Evolutionary conservation across 2,113 vertebrate species (phyloP), one percentile per base, ranked within the genome.

Genomic region (Tinamus guttatus): DNA sequence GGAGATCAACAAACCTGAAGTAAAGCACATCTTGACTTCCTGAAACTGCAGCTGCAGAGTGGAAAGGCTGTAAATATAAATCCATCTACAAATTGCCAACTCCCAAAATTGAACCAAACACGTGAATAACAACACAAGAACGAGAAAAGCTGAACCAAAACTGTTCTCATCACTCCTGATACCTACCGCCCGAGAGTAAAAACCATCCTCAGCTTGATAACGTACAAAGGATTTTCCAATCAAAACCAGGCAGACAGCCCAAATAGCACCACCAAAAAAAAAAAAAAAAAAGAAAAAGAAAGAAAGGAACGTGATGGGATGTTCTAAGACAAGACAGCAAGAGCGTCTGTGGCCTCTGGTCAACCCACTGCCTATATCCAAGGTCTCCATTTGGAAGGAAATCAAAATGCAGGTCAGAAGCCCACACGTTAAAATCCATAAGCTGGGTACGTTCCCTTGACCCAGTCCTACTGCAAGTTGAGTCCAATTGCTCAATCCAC

Each of bases 171-270:
- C 36, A 52, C 45, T 85, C 32, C 71, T 32, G 63, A 49, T 63
- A 43, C 71, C 73, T 49, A 36, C 51, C 40, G 43, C 86, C 84
- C 92, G 81, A 88, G 65, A 93, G 67, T n/a, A 10, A 60, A 40
- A 81, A 92, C 69, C 38, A 93, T 71, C 58, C 69, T 86, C 80
- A 92, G 83, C 63, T 62, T 84, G 67, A 49, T 76, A 78, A 75
- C 0, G 2, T 71, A 59, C 16, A 59, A n/a, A 81, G 19, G 2
- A 36, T 76, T 89, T 95, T 86, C 84, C 73, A 88, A 81, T 58
- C 85, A 81, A 81, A 93, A 81, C 47, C 87, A 93, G 86, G 75
- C 93, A 97, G 91, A 56, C 77, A 94, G 56, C 70, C 78, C 32
- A 83, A 18, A 47, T 9, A 43, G 74, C 83, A 81, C 93, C 82